phyloP scores from a whole-genome alignment of 2,797 vertebrate species.

The Pseudotriccus pelzelni region DNA sequence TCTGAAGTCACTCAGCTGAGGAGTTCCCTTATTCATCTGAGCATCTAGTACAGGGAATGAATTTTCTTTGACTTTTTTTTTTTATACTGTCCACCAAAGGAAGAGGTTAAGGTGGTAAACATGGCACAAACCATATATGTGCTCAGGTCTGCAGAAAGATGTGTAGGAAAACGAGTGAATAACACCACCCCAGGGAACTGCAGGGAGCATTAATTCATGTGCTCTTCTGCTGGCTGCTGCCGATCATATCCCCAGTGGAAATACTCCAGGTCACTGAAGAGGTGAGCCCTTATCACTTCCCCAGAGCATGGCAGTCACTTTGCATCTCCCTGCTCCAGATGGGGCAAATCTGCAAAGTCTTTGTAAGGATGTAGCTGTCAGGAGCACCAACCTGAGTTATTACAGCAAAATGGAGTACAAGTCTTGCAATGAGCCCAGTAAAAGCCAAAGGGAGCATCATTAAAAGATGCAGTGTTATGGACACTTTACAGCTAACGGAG shows the following conservation, averaged over 20 bases:
- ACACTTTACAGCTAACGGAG: not conserved
- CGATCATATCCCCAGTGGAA: not conserved
- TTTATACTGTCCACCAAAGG: not conserved
- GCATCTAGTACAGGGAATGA: not conserved
- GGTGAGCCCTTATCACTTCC: slow-evolving; percentile 43
- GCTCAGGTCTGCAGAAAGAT: not conserved
- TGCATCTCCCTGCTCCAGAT: slow-evolving; percentile 43
- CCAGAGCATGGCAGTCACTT: not conserved
- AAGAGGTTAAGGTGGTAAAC: slow-evolving; percentile 14
- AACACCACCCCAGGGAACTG: slow-evolving; percentile 26
- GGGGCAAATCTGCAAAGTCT: slow-evolving; percentile 23
- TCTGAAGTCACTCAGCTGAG: slow-evolving; percentile 19
- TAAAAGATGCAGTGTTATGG: slow-evolving; percentile 15
- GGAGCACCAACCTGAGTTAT: slow-evolving; percentile 45
- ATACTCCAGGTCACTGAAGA: slow-evolving; percentile 5
- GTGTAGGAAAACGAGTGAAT: not conserved
- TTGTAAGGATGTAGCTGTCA: slow-evolving; percentile 35
- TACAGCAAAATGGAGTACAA: slow-evolving; percentile 42
- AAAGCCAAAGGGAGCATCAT: slow-evolving; percentile 33
- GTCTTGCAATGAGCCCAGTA: not conserved
- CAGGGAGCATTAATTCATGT: slow-evolving; percentile 34
- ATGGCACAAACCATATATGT: not conserved
- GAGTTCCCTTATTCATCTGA: not conserved
- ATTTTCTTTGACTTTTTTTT: not conserved
- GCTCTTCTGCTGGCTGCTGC: slow-evolving; percentile 18